phyloP scores from a whole-genome alignment of 2,113 vertebrate genomes.

The Platysternon megacephalum region DNA sequence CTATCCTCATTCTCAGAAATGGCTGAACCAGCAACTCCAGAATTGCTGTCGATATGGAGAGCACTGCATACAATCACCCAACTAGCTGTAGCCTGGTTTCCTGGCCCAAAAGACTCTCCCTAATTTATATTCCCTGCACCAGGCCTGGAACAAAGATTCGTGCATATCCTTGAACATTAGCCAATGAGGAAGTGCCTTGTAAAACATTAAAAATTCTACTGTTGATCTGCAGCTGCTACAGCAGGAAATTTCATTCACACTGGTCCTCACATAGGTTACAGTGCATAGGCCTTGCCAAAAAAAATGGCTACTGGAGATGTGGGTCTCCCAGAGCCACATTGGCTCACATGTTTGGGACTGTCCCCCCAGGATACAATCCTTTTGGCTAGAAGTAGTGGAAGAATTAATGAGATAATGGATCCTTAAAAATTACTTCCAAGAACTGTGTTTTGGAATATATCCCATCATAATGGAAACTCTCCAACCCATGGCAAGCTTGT shows the following conservation, averaged over 20 bases:
- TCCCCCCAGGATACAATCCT: no score
- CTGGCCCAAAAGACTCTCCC: not conserved
- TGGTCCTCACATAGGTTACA: not conserved
- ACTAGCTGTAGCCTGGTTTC: not conserved
- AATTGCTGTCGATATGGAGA: not conserved
- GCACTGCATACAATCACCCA: not conserved
- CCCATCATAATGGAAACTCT: not conserved
- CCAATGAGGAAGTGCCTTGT: not conserved
- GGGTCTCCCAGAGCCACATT: not conserved
- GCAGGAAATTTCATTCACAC: not conserved
- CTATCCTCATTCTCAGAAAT: not conserved
- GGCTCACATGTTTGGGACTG: not conserved
- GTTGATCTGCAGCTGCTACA: not conserved
- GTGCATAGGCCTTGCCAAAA: not conserved
- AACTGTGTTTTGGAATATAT: not conserved
- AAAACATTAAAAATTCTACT: not conserved
- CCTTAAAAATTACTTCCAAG: not conserved
- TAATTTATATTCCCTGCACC: not conserved
- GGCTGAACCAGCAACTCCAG: not conserved
- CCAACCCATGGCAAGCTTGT: not conserved
- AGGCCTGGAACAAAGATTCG: not conserved
- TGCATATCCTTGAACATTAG: not conserved
- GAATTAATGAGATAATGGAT: not conserved
- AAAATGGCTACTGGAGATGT: not conserved
- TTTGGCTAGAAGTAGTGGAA: not conserved